phyloP scores from a whole-genome alignment of 2,888 invertebrate species.

The Calameuta pallipes region DNA sequence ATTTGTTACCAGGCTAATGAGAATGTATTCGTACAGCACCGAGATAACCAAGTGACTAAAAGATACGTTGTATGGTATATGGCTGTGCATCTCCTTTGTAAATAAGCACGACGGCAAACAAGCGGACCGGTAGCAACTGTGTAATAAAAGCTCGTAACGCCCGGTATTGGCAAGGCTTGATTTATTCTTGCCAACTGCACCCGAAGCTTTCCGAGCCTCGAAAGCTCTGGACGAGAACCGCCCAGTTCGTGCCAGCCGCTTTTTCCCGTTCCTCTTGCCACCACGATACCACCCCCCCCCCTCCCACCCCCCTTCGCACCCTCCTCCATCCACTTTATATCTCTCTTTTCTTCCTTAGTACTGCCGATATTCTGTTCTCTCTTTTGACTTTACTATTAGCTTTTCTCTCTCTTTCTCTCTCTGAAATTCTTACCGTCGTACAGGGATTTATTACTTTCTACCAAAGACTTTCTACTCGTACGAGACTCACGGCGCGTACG shows the following conservation, averaged over 20 bases:
- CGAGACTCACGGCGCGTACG: conserved; percentile 23
- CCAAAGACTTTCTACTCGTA: background rate
- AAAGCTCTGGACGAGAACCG: conserved; percentile 1
- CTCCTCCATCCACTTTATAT: background rate
- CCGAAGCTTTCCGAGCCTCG: conserved; percentile 22
- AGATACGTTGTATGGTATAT: background rate
- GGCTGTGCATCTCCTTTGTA: conserved; percentile 28
- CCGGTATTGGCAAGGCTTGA: conserved; percentile 59
- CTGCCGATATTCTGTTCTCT: background rate
- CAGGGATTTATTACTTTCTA: conserved; percentile 35
- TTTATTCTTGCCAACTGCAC: conserved; percentile 51
- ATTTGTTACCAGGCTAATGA: background rate
- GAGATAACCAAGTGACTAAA: background rate
- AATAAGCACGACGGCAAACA: conserved; percentile 42
- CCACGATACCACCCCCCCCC: accelerated
- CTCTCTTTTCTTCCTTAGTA: background rate
- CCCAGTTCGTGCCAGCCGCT: background rate
- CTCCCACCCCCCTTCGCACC: no score
- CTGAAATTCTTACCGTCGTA: conserved; percentile 22
- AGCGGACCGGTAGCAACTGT: conserved; percentile 30
- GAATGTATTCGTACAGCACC: background rate
- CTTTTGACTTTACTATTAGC: conserved; percentile 12
- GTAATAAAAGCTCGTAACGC: conserved; percentile 59
- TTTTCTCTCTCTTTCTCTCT: conserved; percentile 10
- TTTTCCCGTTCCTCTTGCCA: background rate